Base-by-base conservation (phyloP, 2,113 vertebrate species). In the Pteruthius melanotis region DNA sequence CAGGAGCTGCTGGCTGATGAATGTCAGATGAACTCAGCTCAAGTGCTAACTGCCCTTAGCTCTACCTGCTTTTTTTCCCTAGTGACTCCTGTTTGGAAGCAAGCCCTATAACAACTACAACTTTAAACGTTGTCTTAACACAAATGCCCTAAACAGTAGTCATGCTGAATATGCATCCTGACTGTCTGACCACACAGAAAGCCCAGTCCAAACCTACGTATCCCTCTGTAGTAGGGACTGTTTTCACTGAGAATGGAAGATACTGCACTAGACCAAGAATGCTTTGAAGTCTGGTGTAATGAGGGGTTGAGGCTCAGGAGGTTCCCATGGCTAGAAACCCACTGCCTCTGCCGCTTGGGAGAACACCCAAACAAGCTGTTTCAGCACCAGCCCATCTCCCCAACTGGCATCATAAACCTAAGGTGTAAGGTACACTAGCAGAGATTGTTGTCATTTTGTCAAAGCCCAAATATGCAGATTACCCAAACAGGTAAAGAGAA, bases 131-230 rank as follows among this genome's bases (percentile, higher is more conserved):
- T 49, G 27, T 13, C 11, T 66, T 42, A 84, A 87, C 8, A 52
- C 27, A 63, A 75, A 87, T 88, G 18, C 53, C 15, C 19, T 44
- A 53, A 69, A 44, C 20, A 72, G 57, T 0, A 79, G 40, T n/a
- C 0, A 0, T 26, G 40, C 22, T 35, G 44, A 78, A 70, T 13
- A 74, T 1, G 11, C 21, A 49, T 9, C 30, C n/a, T 40, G 52
- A 83, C 54, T n/a, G 37, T 17, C 33, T 70, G 59, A 63, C 20
- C 47, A 59, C 2, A 1, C 1, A 40, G 17, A 87, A 87, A 69
- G 42, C 13, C 35, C 52, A 70, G 8, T 33, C 15, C 45, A 69
- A 71, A 79, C 10, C 26, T 49, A n/a, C 2, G 10, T 28, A 69
- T 28, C 39, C 22, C 72, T 47, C 69, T 42, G 31, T 5, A 16